phyloP scores from a whole-genome alignment of 2,888 invertebrate species.

The Hermaeophaga mercurialis region DNA sequence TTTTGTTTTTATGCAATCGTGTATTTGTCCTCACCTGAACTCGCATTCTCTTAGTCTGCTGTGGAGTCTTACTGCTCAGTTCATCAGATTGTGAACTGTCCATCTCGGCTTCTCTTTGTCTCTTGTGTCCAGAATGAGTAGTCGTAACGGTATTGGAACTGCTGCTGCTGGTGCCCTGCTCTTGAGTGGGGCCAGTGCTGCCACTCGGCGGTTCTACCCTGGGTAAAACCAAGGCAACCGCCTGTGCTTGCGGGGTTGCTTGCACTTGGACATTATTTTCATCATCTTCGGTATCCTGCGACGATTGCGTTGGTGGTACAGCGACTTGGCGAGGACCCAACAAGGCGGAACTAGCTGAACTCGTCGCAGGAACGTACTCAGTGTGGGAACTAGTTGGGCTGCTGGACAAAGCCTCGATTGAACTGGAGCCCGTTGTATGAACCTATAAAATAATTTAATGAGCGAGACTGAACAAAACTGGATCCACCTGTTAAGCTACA shows the following conservation, averaged over 20 bases:
- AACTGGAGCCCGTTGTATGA: slow-evolving; percentile 60
- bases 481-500: no score
- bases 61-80: slow-evolving; percentile 53
- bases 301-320: slow-evolving; percentile 67
- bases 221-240: slow-evolving; percentile 73
- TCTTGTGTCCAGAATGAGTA: slow-evolving; percentile 67
- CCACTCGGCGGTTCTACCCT: slow-evolving; percentile 68
- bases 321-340: slow-evolving; percentile 66
- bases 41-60: slow-evolving; percentile 61
- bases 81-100: slow-evolving; percentile 61
- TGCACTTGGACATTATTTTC: slow-evolving; percentile 47
- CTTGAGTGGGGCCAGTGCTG: slow-evolving; percentile 52
- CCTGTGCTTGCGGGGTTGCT: slow-evolving; percentile 62
- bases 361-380: slow-evolving; percentile 86
- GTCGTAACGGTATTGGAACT: slow-evolving; percentile 73
- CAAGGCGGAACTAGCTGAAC: slow-evolving; percentile 65
- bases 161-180: slow-evolving; percentile 51
- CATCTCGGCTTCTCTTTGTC: slow-evolving; percentile 64
- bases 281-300: slow-evolving; percentile 63
- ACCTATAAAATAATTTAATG: no score
- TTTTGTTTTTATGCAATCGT: no score
- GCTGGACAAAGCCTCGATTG: slow-evolving; percentile 63
- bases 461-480: no score
- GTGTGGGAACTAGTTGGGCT: slow-evolving; percentile 78
- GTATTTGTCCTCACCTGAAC: slow-evolving; percentile 63